phyloP scores from a whole-genome alignment of 2,888 invertebrate species.

The Buathra laborator region DNA sequence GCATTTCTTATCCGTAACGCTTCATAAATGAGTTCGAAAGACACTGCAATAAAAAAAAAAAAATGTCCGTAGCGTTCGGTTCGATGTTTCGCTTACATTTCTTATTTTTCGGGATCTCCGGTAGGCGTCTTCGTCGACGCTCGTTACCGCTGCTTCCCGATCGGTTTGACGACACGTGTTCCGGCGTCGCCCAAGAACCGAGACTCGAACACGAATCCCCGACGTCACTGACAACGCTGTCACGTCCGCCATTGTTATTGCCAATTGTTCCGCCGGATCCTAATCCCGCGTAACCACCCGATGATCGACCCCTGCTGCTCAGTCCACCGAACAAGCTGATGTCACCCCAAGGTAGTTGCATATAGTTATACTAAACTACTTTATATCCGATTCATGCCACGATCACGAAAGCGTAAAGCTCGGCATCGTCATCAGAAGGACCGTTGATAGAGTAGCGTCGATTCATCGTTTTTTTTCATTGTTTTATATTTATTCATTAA shows the following conservation, averaged over 20 bases:
- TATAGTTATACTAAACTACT: slow-evolving; percentile 74
- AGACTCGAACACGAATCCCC: slow-evolving; percentile 82
- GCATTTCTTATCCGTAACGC: too few species aligned
- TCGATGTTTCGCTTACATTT: slow-evolving; percentile 88
- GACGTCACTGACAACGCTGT: slow-evolving; percentile 82
- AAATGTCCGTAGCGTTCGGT: not conserved
- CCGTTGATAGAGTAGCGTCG: slow-evolving; percentile 7
- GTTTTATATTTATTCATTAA: not conserved
- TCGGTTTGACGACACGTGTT: slow-evolving; percentile 79
- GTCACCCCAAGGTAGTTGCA: slow-evolving; percentile 77
- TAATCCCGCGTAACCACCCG: slow-evolving; percentile 69
- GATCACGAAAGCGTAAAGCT: slow-evolving; percentile 33
- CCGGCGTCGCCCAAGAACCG: slow-evolving; percentile 83
- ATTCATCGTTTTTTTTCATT: slow-evolving; percentile 22
- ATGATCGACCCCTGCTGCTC: slow-evolving; percentile 81
- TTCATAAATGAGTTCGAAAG: too few species aligned
- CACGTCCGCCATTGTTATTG: slow-evolving; percentile 77
- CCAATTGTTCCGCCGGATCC: slow-evolving; percentile 70
- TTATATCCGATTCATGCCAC: slow-evolving; percentile 49
- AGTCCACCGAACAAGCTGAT: slow-evolving; percentile 84
- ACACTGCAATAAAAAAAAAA: not conserved
- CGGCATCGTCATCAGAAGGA: slow-evolving; percentile 24
- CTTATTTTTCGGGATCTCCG: slow-evolving; percentile 95
- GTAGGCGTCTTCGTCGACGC: slow-evolving; percentile 92
- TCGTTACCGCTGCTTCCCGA: slow-evolving; percentile 83